These are phyloP conservation scores for Ammodytes dubius DNA, from an alignment of 2,113 vertebrate genomes.

Conservation along the genomic window DNA sequence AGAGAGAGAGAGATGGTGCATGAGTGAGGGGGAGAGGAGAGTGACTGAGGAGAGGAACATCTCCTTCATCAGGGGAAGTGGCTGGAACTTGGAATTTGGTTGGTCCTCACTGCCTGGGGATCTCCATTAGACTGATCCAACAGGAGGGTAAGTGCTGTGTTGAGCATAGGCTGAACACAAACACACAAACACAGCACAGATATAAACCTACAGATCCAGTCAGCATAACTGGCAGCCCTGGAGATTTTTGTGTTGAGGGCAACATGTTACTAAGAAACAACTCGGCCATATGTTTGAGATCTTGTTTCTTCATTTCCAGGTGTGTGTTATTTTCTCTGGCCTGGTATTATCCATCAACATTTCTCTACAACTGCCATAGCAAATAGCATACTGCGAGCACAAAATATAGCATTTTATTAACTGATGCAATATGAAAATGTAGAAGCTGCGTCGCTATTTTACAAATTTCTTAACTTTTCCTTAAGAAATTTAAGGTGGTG, in stretches of 20 bases:
- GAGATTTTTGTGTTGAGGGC: slow-evolving; percentile 52
- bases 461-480: too few relatives aligned
- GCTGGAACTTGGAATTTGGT: slow-evolving; percentile 69
- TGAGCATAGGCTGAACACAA: slow-evolving; percentile 60
- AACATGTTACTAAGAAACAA: slow-evolving; percentile 64
- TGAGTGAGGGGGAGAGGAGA: slow-evolving; percentile 53
- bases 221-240: slow-evolving; percentile 61
- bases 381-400: neutral
- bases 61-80: slow-evolving; percentile 76
- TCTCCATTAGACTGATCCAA: slow-evolving; percentile 81
- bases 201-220: slow-evolving; percentile 50
- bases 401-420: neutral
- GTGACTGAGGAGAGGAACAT: slow-evolving; percentile 76
- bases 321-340: slow-evolving; percentile 1
- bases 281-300: slow-evolving; percentile 34
- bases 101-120: slow-evolving; percentile 76
- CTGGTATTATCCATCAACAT: neutral
- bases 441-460: too few relatives aligned
- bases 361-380: neutral
- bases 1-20: slow-evolving; percentile 75
- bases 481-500: too few relatives aligned
- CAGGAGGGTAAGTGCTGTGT: slow-evolving; percentile 75
- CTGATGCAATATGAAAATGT: neutral
- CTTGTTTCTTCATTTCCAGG: slow-evolving; percentile 35
- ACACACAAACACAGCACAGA: slow-evolving; percentile 27